A percentile compares a stretch with the other conserved stretches of the same genome.
Conservation (phyloP, 2,113 vertebrate species). For the Neodon shergylaensis region DNA sequence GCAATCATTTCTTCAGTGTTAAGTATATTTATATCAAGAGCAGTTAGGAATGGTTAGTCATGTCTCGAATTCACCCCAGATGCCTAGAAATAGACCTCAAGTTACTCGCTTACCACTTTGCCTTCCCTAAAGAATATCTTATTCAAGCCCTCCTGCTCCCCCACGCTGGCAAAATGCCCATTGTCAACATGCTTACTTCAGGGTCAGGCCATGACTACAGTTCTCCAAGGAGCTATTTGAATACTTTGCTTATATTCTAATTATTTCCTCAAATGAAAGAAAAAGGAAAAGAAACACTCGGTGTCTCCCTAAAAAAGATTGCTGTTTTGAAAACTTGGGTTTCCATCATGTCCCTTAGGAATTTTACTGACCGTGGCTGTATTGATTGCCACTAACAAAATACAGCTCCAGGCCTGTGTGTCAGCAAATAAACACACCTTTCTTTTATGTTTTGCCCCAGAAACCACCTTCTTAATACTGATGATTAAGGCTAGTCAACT, state of each 20-base stretch:
- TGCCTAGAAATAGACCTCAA: background rate
- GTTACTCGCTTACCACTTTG: background rate
- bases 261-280: background rate
- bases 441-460: background rate
- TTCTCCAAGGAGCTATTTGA: background rate
- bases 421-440: background rate
- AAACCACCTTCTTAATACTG: background rate
- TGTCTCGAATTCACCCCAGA: background rate
- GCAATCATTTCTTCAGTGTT: background rate
- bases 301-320: background rate
- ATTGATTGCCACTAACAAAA: background rate
- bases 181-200: background rate
- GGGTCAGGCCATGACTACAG: background rate
- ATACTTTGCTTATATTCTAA: conserved; percentile 19
- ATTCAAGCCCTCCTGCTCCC: background rate
- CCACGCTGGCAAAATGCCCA: background rate
- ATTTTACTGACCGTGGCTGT: background rate
- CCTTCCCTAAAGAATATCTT: background rate
- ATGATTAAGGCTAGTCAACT: background rate
- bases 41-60: background rate
- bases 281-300: background rate
- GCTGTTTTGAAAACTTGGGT: background rate
- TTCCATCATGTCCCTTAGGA: background rate
- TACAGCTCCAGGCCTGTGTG: background rate
- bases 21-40: conserved; percentile 12